phyloP scores from a whole-genome alignment of 2,797 vertebrate genomes.

The Phalloptychus januarius region DNA sequence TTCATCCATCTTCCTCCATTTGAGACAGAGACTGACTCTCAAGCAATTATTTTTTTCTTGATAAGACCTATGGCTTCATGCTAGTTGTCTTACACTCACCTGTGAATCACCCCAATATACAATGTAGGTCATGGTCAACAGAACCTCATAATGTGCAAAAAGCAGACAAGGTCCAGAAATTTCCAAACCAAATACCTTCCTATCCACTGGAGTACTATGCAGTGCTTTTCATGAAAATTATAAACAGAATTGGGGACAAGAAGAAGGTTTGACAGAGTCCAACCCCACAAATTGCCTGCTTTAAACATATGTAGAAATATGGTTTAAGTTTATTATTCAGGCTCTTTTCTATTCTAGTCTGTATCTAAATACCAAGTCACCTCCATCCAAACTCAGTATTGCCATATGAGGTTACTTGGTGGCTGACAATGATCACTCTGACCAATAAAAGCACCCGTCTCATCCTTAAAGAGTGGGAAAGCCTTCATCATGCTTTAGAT shows the following conservation, averaged over 20 bases:
- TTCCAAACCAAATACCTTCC: background rate
- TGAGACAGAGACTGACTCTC: too few relatives aligned
- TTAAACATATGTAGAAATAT: background rate
- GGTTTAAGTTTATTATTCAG: background rate
- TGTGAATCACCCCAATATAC: too few relatives aligned
- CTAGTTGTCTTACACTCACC: background rate
- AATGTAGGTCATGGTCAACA: background rate
- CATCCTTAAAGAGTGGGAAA: background rate
- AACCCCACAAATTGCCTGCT: background rate
- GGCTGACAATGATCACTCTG: background rate
- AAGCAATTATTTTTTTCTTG: too few relatives aligned
- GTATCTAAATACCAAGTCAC: background rate
- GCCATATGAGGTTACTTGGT: background rate
- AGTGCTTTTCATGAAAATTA: background rate
- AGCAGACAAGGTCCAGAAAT: background rate
- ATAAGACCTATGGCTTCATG: too few relatives aligned
- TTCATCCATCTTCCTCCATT: too few relatives aligned
- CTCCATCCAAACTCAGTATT: background rate
- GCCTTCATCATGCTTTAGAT: slow-evolving; percentile 17
- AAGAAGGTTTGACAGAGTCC: background rate
- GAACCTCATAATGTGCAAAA: background rate
- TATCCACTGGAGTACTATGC: background rate
- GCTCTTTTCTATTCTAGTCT: background rate
- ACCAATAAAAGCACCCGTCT: background rate
- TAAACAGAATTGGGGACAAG: background rate